Evolutionary conservation across 2,113 vertebrate species (phyloP).

Genomic region (Salvelinus fontinalis): DNA sequence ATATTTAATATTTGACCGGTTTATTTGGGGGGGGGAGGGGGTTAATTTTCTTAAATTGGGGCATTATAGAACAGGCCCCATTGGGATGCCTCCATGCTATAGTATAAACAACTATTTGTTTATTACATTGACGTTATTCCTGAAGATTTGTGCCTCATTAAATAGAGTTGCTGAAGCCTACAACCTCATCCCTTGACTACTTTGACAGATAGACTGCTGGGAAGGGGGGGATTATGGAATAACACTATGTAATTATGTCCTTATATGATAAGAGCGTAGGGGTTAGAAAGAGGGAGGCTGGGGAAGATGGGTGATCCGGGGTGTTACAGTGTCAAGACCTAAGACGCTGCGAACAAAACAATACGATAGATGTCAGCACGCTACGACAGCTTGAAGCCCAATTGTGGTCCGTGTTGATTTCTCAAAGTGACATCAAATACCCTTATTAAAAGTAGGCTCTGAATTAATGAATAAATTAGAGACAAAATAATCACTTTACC

Average conservation of each 20-base stretch:
- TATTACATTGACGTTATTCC: constrained; percentile 12
- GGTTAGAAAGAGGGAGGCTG: background rate
- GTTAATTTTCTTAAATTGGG: background rate
- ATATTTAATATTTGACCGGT: constrained; percentile 29
- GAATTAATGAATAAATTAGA: background rate
- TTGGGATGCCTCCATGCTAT: constrained; percentile 9
- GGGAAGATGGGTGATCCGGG: background rate
- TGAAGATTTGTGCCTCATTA: constrained; percentile 47
- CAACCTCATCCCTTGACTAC: constrained; percentile 1
- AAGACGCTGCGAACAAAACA: constrained; percentile 29
- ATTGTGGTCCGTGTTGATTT: constrained; percentile 1
- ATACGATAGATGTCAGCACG: constrained; percentile 16
- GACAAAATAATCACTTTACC: background rate
- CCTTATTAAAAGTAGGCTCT: constrained; percentile 7
- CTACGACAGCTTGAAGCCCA: constrained; percentile 22
- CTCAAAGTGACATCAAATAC: constrained; percentile 27
- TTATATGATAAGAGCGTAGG: constrained; percentile 17
- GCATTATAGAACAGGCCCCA: background rate
- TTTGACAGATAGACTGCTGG: constrained; percentile 13
- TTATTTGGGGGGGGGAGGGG: background rate
- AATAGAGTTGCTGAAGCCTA: constrained; percentile 32
- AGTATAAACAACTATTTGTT: constrained; percentile 16
- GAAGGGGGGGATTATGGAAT: constrained; percentile 11
- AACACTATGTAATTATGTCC: constrained; percentile 31
- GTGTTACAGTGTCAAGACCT: constrained; percentile 10